These are phyloP conservation scores for Poecilia gillii DNA, from an alignment of 2,797 vertebrate species.

Conservation along the genomic window DNA sequence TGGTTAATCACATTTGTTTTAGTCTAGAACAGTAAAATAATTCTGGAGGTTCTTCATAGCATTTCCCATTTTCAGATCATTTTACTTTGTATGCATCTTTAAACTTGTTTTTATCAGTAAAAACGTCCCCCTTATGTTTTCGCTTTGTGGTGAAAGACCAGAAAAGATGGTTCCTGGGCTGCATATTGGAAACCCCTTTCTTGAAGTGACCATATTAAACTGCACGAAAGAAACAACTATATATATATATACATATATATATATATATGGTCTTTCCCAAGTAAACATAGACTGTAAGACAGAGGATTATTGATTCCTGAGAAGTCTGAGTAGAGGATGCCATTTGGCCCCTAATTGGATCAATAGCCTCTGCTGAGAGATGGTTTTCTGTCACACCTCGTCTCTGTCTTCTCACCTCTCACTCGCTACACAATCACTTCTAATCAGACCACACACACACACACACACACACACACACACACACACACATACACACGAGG, in stretches of 20 bases:
- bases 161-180: not conserved
- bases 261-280: not conserved
- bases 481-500: not conserved
- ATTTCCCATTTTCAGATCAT: not conserved
- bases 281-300: not conserved
- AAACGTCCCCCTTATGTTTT: not conserved
- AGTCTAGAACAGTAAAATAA: no score
- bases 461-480: no score
- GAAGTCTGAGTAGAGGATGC: slow-evolving; percentile 6
- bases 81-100: not conserved
- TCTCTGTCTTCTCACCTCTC: slow-evolving; percentile 3
- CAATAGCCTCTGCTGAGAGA: slow-evolving; percentile 3
- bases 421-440: slow-evolving; percentile 8
- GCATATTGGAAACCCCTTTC: not conserved
- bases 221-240: not conserved
- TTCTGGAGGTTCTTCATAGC: no score
- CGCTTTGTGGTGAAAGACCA: not conserved
- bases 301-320: slow-evolving; percentile 8
- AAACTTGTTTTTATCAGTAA: not conserved
- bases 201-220: not conserved
- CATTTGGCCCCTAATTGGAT: slow-evolving; percentile 18
- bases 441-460: slow-evolving; percentile 9
- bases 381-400: slow-evolving; percentile 9
- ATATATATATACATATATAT: not conserved
- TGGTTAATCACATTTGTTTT: no score